Conservation (phyloP, 2,797 vertebrate species). For the Schizopygopsis pylzovi region DNA sequence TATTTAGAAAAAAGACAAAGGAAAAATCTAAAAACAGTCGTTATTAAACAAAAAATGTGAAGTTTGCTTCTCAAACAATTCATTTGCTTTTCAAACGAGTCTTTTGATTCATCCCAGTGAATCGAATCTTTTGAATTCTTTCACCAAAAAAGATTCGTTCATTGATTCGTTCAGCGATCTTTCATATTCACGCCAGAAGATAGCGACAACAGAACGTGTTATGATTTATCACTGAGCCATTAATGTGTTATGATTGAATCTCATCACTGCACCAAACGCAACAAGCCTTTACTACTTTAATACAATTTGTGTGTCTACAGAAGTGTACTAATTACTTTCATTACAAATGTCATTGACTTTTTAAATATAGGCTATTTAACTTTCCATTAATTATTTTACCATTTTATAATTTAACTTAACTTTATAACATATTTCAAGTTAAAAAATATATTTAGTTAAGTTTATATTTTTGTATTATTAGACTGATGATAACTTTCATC, state of each 20-base stretch:
- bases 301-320: neutral
- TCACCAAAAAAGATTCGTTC: neutral
- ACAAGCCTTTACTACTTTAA: neutral
- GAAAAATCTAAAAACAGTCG: too few relatives aligned
- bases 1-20: too few relatives aligned
- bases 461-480: neutral
- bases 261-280: neutral
- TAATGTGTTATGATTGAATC: neutral
- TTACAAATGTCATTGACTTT: neutral
- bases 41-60: too few relatives aligned
- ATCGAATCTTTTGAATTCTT: neutral
- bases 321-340: neutral
- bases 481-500: neutral
- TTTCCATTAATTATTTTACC: neutral
- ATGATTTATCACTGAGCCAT: neutral
- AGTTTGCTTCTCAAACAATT: too few relatives aligned
- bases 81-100: too few relatives aligned
- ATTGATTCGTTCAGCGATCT: neutral
- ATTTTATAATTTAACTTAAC: neutral
- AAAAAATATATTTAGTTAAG: fast-evolving
- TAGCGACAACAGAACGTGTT: neutral
- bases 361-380: neutral
- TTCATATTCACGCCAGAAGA: neutral
- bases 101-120: neutral
- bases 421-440: neutral